A percentile compares a stretch with the other conserved stretches of the same genome.
Conservation (phyloP, 2,797 vertebrate species). For the Anguilla megastoma region DNA sequence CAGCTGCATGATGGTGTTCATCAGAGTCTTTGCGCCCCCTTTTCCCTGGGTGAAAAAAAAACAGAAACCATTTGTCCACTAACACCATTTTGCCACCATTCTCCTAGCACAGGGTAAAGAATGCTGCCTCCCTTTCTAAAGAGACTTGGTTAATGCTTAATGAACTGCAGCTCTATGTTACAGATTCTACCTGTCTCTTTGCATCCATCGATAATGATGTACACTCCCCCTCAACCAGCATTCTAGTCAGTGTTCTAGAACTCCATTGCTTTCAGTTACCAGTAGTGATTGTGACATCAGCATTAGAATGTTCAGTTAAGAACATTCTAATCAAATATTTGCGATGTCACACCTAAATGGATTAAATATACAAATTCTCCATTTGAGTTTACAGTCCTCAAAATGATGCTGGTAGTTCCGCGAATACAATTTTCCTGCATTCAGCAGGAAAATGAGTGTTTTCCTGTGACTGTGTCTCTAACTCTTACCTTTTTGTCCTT, state of each 20-base stretch:
- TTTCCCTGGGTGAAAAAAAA: conserved; percentile 78
- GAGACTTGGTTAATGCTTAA: background rate
- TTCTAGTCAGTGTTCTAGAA: too few species aligned
- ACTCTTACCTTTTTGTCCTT: conserved; percentile 93
- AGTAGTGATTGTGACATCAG: too few species aligned
- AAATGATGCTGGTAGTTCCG: too few species aligned
- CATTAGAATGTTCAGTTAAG: too few species aligned
- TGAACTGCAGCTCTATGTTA: background rate
- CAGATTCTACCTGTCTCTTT: background rate
- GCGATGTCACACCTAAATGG: too few species aligned
- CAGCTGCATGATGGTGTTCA: conserved; percentile 99
- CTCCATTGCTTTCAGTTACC: too few species aligned
- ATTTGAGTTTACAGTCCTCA: too few species aligned
- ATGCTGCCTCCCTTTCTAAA: background rate
- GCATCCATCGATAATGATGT: too few species aligned
- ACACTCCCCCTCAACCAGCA: too few species aligned
- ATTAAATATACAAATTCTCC: too few species aligned
- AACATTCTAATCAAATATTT: too few species aligned
- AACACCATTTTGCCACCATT: background rate
- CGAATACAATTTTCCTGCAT: too few species aligned
- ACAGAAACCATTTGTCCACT: background rate
- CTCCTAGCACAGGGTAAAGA: background rate
- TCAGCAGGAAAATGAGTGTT: background rate
- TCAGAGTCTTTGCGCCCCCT: conserved; percentile 95
- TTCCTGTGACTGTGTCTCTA: background rate